These are phyloP conservation scores for Copidosoma aretas DNA, from an alignment of 2,888 invertebrate genomes.

Conservation along the genomic window DNA sequence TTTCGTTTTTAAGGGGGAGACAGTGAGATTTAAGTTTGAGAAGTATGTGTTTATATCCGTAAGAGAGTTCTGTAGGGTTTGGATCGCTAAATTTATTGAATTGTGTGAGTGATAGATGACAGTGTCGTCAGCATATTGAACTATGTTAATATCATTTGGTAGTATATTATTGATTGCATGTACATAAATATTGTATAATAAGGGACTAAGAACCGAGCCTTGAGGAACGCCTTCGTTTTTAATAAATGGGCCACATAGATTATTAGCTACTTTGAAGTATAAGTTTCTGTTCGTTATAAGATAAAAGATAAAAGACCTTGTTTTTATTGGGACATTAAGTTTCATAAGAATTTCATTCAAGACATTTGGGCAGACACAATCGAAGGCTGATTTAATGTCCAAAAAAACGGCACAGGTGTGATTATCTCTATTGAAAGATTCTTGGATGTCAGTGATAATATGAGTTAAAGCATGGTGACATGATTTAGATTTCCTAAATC, in stretches of 20 bases:
- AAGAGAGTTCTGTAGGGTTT: too few relatives aligned
- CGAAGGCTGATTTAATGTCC: conserved; percentile 17
- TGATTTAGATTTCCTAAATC: not conserved
- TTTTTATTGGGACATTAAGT: conserved; percentile 14
- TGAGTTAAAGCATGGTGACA: not conserved
- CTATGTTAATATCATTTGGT: not conserved
- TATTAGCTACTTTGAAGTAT: conserved; percentile 8
- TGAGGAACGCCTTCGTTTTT: conserved; percentile 11
- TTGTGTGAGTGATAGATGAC: not conserved
- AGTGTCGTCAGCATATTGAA: conserved; percentile 25
- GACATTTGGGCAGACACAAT: conserved; percentile 1
- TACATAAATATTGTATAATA: conserved; percentile 5
- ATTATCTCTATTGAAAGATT: not conserved
- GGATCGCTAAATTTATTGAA: not conserved
- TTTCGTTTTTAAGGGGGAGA: too few relatives aligned
- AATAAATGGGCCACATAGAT: conserved; percentile 6
- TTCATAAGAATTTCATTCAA: not conserved
- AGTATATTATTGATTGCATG: not conserved
- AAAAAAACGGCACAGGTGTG: not conserved
- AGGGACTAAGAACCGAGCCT: conserved; percentile 16
- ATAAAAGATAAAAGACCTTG: conserved; percentile 16
- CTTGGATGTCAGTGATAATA: not conserved
- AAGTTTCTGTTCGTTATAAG: conserved; percentile 5
- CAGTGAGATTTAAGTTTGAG: too few relatives aligned
- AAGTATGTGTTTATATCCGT: too few relatives aligned